Base-by-base conservation (phyloP, 92 coral and sea anemone species). In the Palythoa caribaeorum region DNA sequence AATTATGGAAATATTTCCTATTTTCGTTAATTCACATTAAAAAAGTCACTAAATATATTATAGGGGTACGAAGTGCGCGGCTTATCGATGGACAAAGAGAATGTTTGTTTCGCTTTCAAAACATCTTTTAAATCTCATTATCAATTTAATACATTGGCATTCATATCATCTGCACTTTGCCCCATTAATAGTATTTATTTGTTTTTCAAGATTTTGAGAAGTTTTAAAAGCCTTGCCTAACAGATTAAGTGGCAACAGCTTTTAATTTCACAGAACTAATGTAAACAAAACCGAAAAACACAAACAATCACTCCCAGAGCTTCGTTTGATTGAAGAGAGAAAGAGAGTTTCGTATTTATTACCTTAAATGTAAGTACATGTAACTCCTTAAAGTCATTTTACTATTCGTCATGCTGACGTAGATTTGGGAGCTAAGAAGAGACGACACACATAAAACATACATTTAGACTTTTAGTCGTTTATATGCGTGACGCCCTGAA, bases 351-450 rank as follows among this genome's bases (percentile, higher is more conserved):
- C 37, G 13, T 12, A 5, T 1, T 14, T 2, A 17, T 36, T 54
- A 2, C 39, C 50, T 19, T 55, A 51, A 10, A 50, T 17, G 35
- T 39, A 28, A 38, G 14, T 2, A 10, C 76, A 28, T 71, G 35
- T 15, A 28, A 28, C 28, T 28, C 28, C 28, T 28, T 28, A 28
- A 28, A 28, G 28, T 28, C 28, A 28, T 28, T 19, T 53, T 13
- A 40, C 5, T 11, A 9, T 51, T 37, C 83, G 83, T 77, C 83
- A 77, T 77, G 9, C 21, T 54, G 50, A 77, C 83, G 83, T 77
- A 13, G 83, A 36, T 54, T 76, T 50, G 40, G 8, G 59, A 70
- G 5, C 75, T 13, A 10, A 12, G 10, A 38, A 1, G 28, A 15
- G 75, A 20, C 40, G 40, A 70, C 75, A 35, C 40, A 12, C 40